Base-by-base conservation (phyloP, 2,888 invertebrate species). In the Melieria omissa region DNA sequence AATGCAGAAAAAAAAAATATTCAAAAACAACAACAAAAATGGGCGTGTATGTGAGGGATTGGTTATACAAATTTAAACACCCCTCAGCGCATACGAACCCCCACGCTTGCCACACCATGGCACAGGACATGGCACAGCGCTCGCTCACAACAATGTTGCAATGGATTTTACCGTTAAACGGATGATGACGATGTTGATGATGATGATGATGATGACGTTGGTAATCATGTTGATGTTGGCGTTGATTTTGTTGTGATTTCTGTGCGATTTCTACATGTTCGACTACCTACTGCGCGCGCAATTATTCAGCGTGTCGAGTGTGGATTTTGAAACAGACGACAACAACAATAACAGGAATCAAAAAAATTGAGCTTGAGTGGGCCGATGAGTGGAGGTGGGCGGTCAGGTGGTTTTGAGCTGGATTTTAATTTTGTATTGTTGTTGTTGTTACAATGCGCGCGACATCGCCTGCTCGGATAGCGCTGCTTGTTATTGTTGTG, bases 361-460 rank as follows among this genome's bases (percentile, higher is more conserved):
- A 29, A 29, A 29, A 29, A 29, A 29, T 29, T 29, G 29, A 29
- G 44, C 16, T 49, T 64, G 63, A 57, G 9, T 57, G 42, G 63
- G 44, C 62, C 63, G 44, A 55, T 66, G 57, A 46, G 29, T 55
- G 14, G 54, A 45, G 47, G 45, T 10, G 64, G n/a, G n/a, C 8
- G 54, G 44, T 61, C 49, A 12, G 45, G 54, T 71, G 66, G 45
- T 67, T 65, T 44, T 41, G 54, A 45, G 78, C 61, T 76, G 80
- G 81, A 82, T 83, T 81, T 75, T 72, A 79, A 80, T 79, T 81
- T 77, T 82, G 78, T 81, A 67, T 72, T 64, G 49, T 64, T 64
- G 12, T 65, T 62, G 46, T 62, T 54, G 46, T 71, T 55, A 71
- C 47, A 62, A 46, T 41, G 16, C 58, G 65, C 44, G 54, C 64